Evolutionary conservation across 2,888 invertebrate species (phyloP).

Genomic region (Caradrina kadenii): DNA sequence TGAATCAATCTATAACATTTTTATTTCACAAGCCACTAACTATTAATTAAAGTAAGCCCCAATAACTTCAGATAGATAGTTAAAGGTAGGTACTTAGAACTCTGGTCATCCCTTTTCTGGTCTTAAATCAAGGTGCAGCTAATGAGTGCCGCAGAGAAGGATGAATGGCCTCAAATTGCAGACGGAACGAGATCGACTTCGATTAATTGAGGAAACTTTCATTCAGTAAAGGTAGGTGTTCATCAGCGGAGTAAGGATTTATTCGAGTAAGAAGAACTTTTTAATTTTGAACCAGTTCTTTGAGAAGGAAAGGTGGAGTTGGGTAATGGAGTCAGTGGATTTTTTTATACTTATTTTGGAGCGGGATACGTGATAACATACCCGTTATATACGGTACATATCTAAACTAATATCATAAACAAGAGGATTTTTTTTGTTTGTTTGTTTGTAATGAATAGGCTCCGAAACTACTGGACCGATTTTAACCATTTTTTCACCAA

Average conservation of each 20-base stretch:
- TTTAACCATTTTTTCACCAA: too few species aligned
- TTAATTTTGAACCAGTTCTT: neutral
- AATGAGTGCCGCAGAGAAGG: conserved; percentile 52
- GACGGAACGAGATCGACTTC: conserved; percentile 51
- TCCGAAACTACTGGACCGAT: too few species aligned
- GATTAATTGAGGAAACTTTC: conserved; percentile 63
- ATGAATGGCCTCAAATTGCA: conserved; percentile 63
- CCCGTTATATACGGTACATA: too few species aligned
- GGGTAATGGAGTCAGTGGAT: neutral
- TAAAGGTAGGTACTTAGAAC: neutral
- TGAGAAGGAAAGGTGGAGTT: neutral
- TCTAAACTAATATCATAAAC: too few species aligned
- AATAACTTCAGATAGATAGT: conserved; percentile 18
- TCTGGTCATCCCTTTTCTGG: conserved; percentile 13
- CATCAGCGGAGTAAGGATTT: conserved; percentile 16
- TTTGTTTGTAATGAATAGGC: too few species aligned
- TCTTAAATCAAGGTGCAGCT: conserved; percentile 58
- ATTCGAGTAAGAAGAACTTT: neutral
- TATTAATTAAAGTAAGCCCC: too few species aligned
- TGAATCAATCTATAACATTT: too few species aligned
- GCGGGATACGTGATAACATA: too few species aligned
- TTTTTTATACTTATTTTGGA: too few species aligned
- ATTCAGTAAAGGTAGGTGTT: conserved; percentile 24
- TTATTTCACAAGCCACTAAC: too few species aligned
- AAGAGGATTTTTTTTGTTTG: too few species aligned